phyloP scores from a whole-genome alignment of 2,888 invertebrate genomes.

The Seira ritae region DNA sequence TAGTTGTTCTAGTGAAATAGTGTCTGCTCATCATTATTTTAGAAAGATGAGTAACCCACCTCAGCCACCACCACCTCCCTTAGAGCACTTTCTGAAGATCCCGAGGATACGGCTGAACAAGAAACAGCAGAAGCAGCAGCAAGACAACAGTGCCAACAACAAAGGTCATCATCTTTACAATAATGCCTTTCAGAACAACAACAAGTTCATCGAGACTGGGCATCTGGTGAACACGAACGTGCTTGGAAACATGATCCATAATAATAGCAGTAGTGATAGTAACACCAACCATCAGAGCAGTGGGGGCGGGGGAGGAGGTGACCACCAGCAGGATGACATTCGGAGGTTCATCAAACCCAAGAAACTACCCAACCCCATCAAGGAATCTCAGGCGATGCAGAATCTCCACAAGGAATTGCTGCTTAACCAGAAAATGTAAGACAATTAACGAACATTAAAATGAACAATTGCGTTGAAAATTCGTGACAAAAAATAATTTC shows the following conservation, averaged over 20 bases:
- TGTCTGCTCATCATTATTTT: too few species aligned
- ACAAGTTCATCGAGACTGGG: too few species aligned
- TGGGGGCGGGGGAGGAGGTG: slow-evolving; percentile 30
- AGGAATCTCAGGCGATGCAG: slow-evolving; percentile 47
- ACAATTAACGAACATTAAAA: too few species aligned
- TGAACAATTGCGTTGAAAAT: too few species aligned
- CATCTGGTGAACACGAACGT: too few species aligned
- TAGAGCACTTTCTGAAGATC: slow-evolving; percentile 32
- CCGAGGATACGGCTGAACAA: slow-evolving; percentile 32
- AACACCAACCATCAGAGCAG: background rate
- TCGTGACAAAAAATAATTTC: too few species aligned
- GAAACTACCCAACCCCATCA: slow-evolving; percentile 46
- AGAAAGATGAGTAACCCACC: too few species aligned
- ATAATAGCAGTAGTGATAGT: background rate
- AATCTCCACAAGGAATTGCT: slow-evolving; percentile 45
- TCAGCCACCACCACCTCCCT: too few species aligned
- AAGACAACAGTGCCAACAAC: background rate
- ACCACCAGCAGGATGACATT: slow-evolving; percentile 74
- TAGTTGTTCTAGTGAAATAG: too few species aligned
- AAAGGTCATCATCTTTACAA: background rate
- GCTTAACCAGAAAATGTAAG: slow-evolving; percentile 56
- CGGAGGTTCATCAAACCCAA: slow-evolving; percentile 75
- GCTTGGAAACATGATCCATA: too few species aligned
- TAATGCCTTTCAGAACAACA: too few species aligned
- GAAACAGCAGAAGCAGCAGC: slow-evolving; percentile 77